Percentiles rank a stretch among this genome's conserved stretches.
phyloP scores from a whole-genome alignment of 2,888 invertebrate species.

The Zhengitettix transpicula region DNA sequence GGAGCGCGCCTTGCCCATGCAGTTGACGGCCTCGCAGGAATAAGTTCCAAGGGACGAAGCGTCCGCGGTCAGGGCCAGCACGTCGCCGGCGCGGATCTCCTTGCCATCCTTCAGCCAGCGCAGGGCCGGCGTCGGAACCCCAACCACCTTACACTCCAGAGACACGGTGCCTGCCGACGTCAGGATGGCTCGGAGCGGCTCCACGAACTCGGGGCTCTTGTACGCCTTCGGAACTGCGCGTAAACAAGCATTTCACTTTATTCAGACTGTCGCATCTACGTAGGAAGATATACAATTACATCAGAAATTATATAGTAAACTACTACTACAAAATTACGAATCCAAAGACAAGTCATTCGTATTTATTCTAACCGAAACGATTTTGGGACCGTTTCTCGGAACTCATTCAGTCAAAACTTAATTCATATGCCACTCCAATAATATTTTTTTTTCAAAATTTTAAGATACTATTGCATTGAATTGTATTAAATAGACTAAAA shows the following conservation, averaged over 20 bases:
- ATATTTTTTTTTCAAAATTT: too few relatives aligned
- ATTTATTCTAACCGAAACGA: too few relatives aligned
- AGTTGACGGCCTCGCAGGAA: conserved; percentile 75
- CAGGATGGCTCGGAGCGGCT: conserved; percentile 63
- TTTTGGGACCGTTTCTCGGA: too few relatives aligned
- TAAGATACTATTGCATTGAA: too few relatives aligned
- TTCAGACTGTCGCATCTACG: too few relatives aligned
- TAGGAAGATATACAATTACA: too few relatives aligned
- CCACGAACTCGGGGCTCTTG: conserved; percentile 72
- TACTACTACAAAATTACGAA: too few relatives aligned
- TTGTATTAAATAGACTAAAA: too few relatives aligned
- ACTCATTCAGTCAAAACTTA: too few relatives aligned
- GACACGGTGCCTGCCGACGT: conserved; percentile 81
- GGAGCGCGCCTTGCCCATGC: conserved; percentile 71
- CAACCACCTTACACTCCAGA: conserved; percentile 79
- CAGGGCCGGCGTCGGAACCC: conserved; percentile 63
- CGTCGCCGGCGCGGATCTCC: conserved; percentile 78
- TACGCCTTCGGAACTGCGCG: conserved; percentile 65
- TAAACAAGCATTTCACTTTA: neutral
- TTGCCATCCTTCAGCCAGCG: conserved; percentile 67
- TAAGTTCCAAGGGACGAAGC: conserved; percentile 76
- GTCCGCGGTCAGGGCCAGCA: conserved; percentile 74
- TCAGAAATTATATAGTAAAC: too few relatives aligned
- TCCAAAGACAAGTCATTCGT: too few relatives aligned
- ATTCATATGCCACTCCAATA: too few relatives aligned